Percentiles rank a stretch among this genome's conserved stretches.
Conservation (phyloP, 2,888 invertebrate species). For the Nemoura dubitans region DNA sequence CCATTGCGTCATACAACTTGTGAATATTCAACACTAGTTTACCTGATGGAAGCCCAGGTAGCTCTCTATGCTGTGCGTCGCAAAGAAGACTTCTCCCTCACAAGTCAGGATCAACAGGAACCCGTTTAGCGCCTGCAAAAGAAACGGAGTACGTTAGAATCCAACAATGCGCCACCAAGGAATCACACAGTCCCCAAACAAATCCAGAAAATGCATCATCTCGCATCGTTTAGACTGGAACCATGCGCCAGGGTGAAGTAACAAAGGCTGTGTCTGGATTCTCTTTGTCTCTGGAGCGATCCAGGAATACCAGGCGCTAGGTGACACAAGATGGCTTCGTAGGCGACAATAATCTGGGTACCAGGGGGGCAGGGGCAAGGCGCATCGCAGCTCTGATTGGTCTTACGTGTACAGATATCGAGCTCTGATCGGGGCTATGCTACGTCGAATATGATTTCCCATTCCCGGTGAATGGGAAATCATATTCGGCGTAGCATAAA, state of each 20-base stretch:
- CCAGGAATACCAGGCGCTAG: slow-evolving; percentile 39
- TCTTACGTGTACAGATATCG: slow-evolving; percentile 13
- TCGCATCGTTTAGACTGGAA: too few species aligned
- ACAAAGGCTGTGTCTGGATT: neutral
- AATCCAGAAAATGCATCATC: too few species aligned
- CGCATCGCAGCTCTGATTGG: slow-evolving; percentile 35
- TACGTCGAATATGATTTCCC: too few species aligned
- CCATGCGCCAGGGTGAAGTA: too few species aligned
- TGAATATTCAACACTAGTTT: too few species aligned
- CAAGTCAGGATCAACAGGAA: slow-evolving; percentile 98
- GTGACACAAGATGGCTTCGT: slow-evolving; percentile 46
- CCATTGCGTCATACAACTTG: too few species aligned
- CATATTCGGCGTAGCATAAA: too few species aligned
- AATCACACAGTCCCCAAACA: too few species aligned
- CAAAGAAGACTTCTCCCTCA: slow-evolving; percentile 99
- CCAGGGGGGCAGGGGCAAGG: neutral
- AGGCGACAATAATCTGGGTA: slow-evolving; percentile 28
- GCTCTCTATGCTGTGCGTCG: slow-evolving; percentile 99
- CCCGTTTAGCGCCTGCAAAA: slow-evolving; percentile 94
- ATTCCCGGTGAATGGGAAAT: too few species aligned
- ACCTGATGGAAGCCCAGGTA: slow-evolving; percentile 99
- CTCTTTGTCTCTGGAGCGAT: neutral
- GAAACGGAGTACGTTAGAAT: slow-evolving; percentile 46
- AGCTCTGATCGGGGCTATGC: slow-evolving; percentile 30
- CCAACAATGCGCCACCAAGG: neutral